Base-by-base conservation (phyloP, 2,888 invertebrate species). In the Apomyelois bistriatella region DNA sequence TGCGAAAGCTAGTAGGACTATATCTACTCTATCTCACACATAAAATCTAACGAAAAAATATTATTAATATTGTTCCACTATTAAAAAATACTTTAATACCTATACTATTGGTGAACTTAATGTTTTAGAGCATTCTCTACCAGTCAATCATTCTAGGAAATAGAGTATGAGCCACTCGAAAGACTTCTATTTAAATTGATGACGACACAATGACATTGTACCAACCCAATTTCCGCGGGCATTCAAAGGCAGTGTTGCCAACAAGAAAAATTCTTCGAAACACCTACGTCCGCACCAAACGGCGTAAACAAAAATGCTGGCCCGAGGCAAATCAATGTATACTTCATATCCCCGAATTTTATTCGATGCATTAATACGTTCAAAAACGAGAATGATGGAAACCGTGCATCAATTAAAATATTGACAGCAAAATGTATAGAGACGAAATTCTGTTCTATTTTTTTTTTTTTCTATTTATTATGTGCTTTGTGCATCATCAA, bases 361-460 rank as follows among this genome's bases (percentile, higher is more conserved):
- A 71, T 67, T 69, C 66, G 62, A 64, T 65, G 70, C 80, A 81
- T 85, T 85, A 82, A 83, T 80, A 79, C 74, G 71, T 76, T 72
- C 68, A 76, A 85, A 85, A 86, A 83, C 75, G 80, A 81, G 78
- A 82, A 72, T 76, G 72, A 66, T 75, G 78, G 78, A 81, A 80
- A 80, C 81, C 70, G 60, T 64, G 74, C 76, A 83, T 79, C 82
- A 86, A 87, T 87, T 87, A 87, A 87, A 86, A 87, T 77, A 64
- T 68, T 74, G 62, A 56, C 59, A 58, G 41, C 1, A 59, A 53
- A 58, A 61, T 16, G 13, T 1, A 48, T 83, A 58, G 85, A 85
- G 82, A n/a, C n/a, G n/a, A n/a, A n/a, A n/a, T n/a, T 57, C 12
- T 7, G 65, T 10, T 3, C 52, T 57, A 48, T 1, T 35, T 7